Percentiles rank a stretch among this genome's conserved stretches.
These are phyloP conservation scores for Argyra leucocephala DNA, from an alignment of 2,888 invertebrate genomes.

Conservation along the genomic window DNA sequence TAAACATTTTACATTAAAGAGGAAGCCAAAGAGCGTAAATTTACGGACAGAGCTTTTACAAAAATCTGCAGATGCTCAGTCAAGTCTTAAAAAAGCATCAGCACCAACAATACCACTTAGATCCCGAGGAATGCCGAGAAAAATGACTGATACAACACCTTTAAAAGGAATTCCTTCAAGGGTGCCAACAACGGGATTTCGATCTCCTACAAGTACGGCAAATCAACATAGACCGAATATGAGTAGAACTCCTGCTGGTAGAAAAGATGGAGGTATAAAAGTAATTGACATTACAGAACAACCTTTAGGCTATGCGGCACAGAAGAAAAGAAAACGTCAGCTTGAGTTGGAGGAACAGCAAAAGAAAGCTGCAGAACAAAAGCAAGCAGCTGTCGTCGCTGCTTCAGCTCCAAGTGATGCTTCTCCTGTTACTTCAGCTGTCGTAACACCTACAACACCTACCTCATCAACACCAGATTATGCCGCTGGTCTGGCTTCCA, in stretches of 20 bases:
- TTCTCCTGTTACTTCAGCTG: conserved; percentile 32
- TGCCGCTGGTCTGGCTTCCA: conserved; percentile 64
- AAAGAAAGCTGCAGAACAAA: conserved; percentile 51
- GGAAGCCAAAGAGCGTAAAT: conserved; percentile 90
- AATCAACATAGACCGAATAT: conserved; percentile 46
- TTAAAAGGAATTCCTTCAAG: conserved; percentile 84
- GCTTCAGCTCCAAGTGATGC: conserved; percentile 36
- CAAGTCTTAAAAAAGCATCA: conserved; percentile 76
- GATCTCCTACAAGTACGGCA: conserved; percentile 44
- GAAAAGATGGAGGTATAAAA: conserved; percentile 88
- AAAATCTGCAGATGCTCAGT: conserved; percentile 83
- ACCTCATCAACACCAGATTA: conserved; percentile 64
- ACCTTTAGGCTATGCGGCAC: conserved; percentile 71
- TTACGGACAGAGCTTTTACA: conserved; percentile 80
- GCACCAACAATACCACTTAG: conserved; percentile 82
- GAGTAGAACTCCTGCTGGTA: conserved; percentile 55
- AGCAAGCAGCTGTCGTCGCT: conserved; percentile 40
- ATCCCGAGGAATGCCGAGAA: conserved; percentile 81
- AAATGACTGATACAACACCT: conserved; percentile 94
- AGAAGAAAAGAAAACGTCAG: conserved; percentile 78
- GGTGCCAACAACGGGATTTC: conserved; percentile 58
- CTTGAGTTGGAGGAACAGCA: conserved; percentile 60
- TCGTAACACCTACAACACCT: conserved; percentile 32
- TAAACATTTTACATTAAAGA: conserved; percentile 86
- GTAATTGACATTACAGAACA: conserved; percentile 88